phyloP scores from a whole-genome alignment of 2,797 vertebrate genomes.

The Falco biarmicus region DNA sequence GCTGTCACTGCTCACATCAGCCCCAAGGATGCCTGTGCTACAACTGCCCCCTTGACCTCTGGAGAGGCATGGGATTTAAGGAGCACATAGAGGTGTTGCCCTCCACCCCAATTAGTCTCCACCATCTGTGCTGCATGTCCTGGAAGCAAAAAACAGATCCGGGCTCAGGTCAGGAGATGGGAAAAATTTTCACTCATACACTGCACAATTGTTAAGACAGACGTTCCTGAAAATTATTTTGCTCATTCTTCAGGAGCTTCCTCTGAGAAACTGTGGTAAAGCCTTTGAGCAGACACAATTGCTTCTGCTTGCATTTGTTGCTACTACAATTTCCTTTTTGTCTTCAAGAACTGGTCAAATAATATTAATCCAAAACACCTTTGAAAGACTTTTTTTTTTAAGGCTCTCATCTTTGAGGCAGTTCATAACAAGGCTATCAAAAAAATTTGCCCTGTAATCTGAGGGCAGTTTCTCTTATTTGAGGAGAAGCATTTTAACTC shows the following conservation, averaged over 20 bases:
- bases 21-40: not conserved
- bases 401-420: not conserved
- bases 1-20: not conserved
- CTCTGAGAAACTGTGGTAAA: not conserved
- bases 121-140: not conserved
- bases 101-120: slow-evolving; percentile 22
- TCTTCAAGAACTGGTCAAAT: not conserved
- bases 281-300: not conserved
- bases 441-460: not conserved
- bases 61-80: not conserved
- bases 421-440: not conserved
- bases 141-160: not conserved
- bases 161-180: not conserved
- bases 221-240: not conserved
- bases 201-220: not conserved
- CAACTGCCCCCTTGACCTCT: not conserved
- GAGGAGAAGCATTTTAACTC: slow-evolving; percentile 18
- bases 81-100: not conserved
- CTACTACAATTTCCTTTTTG: not conserved
- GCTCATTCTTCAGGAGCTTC: not conserved
- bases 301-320: not conserved
- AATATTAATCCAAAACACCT: not conserved
- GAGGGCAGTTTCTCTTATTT: not conserved
- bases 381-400: not conserved
- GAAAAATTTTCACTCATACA: not conserved